Conservation (phyloP, 1,140 invertebrate species). For the Pseudomyrmex flavicornis region DNA sequence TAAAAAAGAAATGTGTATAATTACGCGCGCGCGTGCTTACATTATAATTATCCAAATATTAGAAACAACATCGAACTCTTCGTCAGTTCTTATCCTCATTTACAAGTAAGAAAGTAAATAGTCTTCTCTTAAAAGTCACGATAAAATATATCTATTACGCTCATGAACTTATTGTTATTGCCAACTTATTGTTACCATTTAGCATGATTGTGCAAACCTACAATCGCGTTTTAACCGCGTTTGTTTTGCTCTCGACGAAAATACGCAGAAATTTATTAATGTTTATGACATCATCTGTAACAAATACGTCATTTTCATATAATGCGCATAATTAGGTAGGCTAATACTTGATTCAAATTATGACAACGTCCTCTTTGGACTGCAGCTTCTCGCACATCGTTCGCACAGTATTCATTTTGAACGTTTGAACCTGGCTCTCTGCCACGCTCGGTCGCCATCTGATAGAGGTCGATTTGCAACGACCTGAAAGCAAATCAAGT, state of each 20-base stretch:
- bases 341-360: slow-evolving; percentile 59
- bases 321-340: slow-evolving; percentile 2
- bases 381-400: slow-evolving; percentile 65
- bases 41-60: slow-evolving; percentile 7
- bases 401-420: slow-evolving; percentile 64
- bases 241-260: background rate
- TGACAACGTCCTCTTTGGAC: slow-evolving; percentile 54
- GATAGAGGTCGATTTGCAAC: slow-evolving; percentile 71
- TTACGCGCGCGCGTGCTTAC: background rate
- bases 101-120: slow-evolving; percentile 34
- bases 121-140: background rate
- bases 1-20: no score
- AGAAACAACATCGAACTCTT: slow-evolving; percentile 41
- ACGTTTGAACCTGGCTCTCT: slow-evolving; percentile 72
- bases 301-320: background rate
- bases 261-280: background rate
- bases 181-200: slow-evolving; percentile 6
- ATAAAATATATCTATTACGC: background rate
- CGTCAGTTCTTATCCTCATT: slow-evolving; percentile 5
- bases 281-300: background rate
- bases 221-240: background rate
- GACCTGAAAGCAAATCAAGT: slow-evolving; percentile 67
- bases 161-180: slow-evolving; percentile 13
- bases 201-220: background rate
- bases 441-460: slow-evolving; percentile 74